Percentiles rank a stretch among this genome's conserved stretches.
Conservation (phyloP, 37 sponge, comb jelly and placozoan species). For the Oopsacas minuta region DNA sequence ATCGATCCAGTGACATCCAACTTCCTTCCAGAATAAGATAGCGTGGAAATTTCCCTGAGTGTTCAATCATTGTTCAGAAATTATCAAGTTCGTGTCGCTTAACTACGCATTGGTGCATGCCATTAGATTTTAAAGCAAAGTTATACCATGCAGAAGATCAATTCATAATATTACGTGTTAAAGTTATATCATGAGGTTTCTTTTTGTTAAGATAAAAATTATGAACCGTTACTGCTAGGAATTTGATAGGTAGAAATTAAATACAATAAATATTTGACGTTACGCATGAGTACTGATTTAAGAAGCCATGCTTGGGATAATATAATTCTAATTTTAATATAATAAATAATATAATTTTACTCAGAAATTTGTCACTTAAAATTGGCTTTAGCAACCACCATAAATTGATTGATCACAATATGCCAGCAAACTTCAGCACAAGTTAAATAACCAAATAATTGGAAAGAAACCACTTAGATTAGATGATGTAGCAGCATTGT, state of each 20-base stretch:
- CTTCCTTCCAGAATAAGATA: slow-evolving; percentile 20
- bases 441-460: no score
- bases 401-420: neutral
- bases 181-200: neutral
- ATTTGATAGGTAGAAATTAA: neutral
- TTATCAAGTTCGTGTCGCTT: neutral
- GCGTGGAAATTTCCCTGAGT: slow-evolving; percentile 6
- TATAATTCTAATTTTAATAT: no score
- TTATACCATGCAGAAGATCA: no score
- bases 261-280: neutral
- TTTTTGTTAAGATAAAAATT: neutral
- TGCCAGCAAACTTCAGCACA: neutral
- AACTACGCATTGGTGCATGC: neutral
- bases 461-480: no score
- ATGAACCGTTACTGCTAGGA: neutral
- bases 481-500: no score
- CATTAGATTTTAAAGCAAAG: neutral
- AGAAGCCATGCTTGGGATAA: neutral
- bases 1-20: slow-evolving; percentile 18
- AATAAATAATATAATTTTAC: no score
- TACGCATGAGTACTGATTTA: neutral
- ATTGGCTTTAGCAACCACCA: no score
- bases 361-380: no score
- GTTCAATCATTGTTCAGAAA: neutral
- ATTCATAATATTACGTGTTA: no score